Base-by-base conservation (phyloP, 2,888 invertebrate genomes). In the Magallana nippona region DNA sequence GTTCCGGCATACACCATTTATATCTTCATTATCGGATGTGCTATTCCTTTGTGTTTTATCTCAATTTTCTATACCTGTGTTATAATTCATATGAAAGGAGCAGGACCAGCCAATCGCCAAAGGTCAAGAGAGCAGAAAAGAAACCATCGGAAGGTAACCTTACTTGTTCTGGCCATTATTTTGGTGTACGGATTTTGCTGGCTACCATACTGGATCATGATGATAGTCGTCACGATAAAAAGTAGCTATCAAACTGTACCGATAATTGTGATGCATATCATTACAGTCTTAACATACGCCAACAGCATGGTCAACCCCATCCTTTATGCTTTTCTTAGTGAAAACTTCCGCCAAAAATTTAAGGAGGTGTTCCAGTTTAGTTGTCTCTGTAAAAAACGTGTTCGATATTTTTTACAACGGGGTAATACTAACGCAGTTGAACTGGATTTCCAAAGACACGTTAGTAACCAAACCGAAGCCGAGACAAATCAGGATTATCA, bases 291-390 rank as follows among this genome's bases (percentile, higher is more conserved):
- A 80, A 91, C 91, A 80, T 93, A 91, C 85, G 90, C 93, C 77
- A 94, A 94, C 89, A 93, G 93, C 87, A 92, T 93, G 90, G 87
- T 93, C 17, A 94, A 94, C 84, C 94, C 94, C 0, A 86, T 94
- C 60, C 88, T 94, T 60, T 94, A 94, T 87, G 93, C 93, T 62
- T 94, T 93, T 87, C 89, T 94, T 56, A 93, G 92, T 86, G 93
- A 93, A 78, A 92, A 93, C 84, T 94, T 94, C 84, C 89, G 93
- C 56, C 91, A 92, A 86, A 93, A 92, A 84, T 93, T 94, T 87
- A 85, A 88, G 81, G 92, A 92, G 86, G 91, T 92, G 15, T 92
- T 93, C 80, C 22, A 71, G 27, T 71, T 15, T 1, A 11, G 5
- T 11, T 71, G 71, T 22, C 2, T 71, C 13, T 27, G 22, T 10